Evolutionary conservation across 2,113 vertebrate species (phyloP).

Genomic region (Asarcornis scutulata): DNA sequence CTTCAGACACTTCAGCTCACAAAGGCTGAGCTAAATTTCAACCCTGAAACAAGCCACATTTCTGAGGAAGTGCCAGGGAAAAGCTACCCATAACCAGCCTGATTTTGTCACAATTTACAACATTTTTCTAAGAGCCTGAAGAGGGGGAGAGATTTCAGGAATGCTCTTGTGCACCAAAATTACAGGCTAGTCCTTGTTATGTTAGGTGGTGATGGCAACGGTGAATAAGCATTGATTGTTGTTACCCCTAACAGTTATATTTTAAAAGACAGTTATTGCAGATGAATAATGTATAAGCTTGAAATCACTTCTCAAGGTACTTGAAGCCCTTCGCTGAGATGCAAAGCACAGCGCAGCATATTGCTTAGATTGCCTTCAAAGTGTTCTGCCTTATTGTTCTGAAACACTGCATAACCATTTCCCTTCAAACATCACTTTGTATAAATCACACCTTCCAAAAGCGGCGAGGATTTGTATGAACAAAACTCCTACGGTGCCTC

Average conservation of each 20-base stretch:
- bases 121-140: background rate
- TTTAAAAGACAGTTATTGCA: background rate
- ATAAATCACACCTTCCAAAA: background rate
- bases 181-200: background rate
- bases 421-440: background rate
- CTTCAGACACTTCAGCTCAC: background rate
- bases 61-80: background rate
- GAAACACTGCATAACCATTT: background rate
- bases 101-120: background rate
- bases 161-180: background rate
- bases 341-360: background rate
- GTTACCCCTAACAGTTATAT: background rate
- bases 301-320: conserved; percentile 4
- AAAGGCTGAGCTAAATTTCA: background rate
- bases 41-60: background rate
- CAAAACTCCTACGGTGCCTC: background rate
- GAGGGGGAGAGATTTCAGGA: background rate
- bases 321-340: background rate
- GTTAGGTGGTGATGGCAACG: background rate
- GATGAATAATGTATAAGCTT: conserved; percentile 46
- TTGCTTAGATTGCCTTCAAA: background rate
- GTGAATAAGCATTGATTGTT: conserved; percentile 19
- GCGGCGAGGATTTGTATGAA: background rate
- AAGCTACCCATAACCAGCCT: background rate
- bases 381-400: conserved; percentile 11